Evolutionary conservation across 2,113 vertebrate genomes (phyloP).

Genomic region (Phrynosoma blainvillii): DNA sequence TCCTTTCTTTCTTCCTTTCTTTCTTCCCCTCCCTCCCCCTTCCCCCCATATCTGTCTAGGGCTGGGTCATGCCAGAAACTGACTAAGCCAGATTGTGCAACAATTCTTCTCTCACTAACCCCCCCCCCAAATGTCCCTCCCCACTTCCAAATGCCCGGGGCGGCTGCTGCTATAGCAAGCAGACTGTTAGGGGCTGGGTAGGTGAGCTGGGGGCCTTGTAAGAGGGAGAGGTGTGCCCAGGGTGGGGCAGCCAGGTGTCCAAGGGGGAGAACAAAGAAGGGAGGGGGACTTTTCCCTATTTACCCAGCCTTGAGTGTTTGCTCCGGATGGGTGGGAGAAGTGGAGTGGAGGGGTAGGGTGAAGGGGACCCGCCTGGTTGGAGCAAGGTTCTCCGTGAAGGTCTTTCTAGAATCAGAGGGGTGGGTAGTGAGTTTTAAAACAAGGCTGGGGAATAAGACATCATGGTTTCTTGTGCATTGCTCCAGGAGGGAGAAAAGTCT

Average conservation of each 20-base stretch:
- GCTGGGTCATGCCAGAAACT: conserved; percentile 30
- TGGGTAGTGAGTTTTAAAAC: background rate
- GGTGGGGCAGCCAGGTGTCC: conserved; percentile 41
- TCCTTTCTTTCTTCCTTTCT: no score
- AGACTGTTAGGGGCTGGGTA: conserved; percentile 24
- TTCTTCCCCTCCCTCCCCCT: no score
- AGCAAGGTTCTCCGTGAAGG: background rate
- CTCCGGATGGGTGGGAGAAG: conserved; percentile 25
- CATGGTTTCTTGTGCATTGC: no score
- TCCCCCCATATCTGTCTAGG: conserved; percentile 32
- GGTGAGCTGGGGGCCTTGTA: background rate
- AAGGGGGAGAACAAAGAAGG: conserved; percentile 25
- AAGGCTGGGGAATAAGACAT: background rate
- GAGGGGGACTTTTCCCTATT: conserved; percentile 13
- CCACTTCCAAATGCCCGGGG: conserved; percentile 19
- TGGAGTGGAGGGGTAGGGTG: background rate
- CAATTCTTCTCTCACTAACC: background rate
- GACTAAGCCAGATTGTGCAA: conserved; percentile 46
- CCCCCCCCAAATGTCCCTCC: background rate
- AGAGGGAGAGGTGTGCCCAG: conserved; percentile 37
- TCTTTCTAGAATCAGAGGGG: background rate
- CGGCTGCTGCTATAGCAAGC: conserved; percentile 14
- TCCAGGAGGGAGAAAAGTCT: background rate
- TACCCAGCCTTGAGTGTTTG: conserved; percentile 41
- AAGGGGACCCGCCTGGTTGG: background rate